A percentile compares a stretch with the other conserved stretches of the same genome.
Conservation (phyloP, 2,888 invertebrate genomes). For the Thymelicus lineola region DNA sequence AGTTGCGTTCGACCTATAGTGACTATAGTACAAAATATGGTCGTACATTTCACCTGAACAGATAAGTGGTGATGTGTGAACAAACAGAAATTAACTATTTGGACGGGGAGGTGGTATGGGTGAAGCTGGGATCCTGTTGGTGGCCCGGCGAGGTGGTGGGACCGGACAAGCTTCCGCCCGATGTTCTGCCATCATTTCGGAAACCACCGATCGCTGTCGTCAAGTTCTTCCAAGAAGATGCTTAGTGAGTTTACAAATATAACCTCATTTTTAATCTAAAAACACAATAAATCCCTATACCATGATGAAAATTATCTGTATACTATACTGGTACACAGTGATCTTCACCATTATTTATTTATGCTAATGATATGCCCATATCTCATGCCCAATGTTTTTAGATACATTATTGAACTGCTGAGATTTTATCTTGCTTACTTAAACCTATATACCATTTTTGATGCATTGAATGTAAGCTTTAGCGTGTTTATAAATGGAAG, state of each 20-base stretch:
- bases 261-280: slow-evolving; percentile 33
- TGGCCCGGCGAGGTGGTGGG: slow-evolving; percentile 94
- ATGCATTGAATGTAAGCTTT: slow-evolving; percentile 20
- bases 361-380: slow-evolving; percentile 39
- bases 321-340: neutral
- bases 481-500: neutral
- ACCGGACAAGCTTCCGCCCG: slow-evolving; percentile 87
- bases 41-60: slow-evolving; percentile 75
- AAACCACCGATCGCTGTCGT: slow-evolving; percentile 92
- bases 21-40: slow-evolving; percentile 73
- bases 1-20: slow-evolving; percentile 67
- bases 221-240: slow-evolving; percentile 93
- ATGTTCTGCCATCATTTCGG: slow-evolving; percentile 87
- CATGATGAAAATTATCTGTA: neutral
- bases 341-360: slow-evolving; percentile 35
- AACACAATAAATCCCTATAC: neutral
- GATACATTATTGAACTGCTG: neutral
- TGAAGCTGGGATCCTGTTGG: slow-evolving; percentile 92
- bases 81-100: slow-evolving; percentile 88
- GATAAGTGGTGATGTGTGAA: slow-evolving; percentile 87
- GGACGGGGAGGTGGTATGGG: slow-evolving; percentile 94
- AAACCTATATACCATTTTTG: neutral
- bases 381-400: neutral
- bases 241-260: slow-evolving; percentile 87
- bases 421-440: neutral